phyloP scores from a whole-genome alignment of 2,888 invertebrate genomes.

The Papilio protenor region DNA sequence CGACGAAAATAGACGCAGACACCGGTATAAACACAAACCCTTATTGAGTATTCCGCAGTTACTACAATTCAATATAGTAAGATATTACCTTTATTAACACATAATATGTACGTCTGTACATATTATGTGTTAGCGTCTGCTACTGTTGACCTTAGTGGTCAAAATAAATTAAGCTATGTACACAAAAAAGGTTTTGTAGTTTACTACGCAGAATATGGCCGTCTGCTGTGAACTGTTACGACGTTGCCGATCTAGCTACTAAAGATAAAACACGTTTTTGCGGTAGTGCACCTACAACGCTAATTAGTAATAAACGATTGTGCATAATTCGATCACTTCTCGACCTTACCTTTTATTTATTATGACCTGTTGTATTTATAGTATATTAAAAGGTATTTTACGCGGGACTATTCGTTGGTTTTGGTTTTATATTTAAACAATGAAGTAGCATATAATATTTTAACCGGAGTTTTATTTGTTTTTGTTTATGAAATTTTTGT shows the following conservation, averaged over 20 bases:
- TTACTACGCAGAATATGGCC: background rate
- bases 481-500: background rate
- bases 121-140: too few relatives aligned
- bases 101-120: background rate
- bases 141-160: background rate
- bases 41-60: background rate
- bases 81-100: background rate
- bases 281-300: background rate
- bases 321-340: background rate
- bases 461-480: background rate
- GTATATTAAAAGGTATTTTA: background rate
- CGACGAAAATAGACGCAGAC: background rate
- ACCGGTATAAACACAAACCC: background rate
- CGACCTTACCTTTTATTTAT: background rate
- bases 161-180: background rate
- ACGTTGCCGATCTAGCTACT: background rate
- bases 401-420: background rate
- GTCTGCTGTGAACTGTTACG: slow-evolving; percentile 5
- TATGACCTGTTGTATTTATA: background rate
- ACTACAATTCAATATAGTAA: background rate
- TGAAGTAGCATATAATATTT: background rate
- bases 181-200: background rate
- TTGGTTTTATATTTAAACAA: background rate
- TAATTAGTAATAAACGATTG: background rate
- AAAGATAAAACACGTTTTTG: slow-evolving; percentile 8